Evolutionary conservation across 2,113 vertebrate species (phyloP), one percentile per base, ranked within the genome.

Genomic region (Condylura cristata): DNA sequence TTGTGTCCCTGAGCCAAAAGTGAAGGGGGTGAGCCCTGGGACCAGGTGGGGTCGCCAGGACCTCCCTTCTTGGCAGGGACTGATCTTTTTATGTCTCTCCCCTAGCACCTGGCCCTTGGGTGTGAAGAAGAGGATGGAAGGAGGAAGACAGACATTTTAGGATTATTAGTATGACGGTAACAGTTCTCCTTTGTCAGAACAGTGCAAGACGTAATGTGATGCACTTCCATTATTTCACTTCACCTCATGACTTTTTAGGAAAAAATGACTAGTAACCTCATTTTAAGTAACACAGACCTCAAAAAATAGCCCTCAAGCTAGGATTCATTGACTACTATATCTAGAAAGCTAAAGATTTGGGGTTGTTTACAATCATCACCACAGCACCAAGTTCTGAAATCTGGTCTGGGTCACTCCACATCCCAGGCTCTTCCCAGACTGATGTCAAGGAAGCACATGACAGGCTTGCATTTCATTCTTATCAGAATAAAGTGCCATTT

Each of bases 401-500:
- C 12, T 14, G 63, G 58, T 44, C 20, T 12, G 1, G 0, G 79
- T 46, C 28, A 39, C 53, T 53, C 32, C 44, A 34, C 7, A 89
- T 16, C 48, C 41, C 34, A 28, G 65, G n/a, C 4, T 78, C 60
- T 58, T 39, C 17, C 30, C 26, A 46, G 6, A 26, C 24, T 12
- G 20, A 14, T 17, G 22, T 26, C 39, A 30, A 24, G 53, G 58
- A 65, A 56, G 32, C 28, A 0, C 13, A 56, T 65, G 22, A 6
- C 48, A 32, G 20, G 44, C 48, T 95, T 83, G 56, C 85, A 83
- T 39, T 75, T 83, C 53, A 60, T 96, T 71, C 81, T 76, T 46
- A 93, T 82, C 84, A 46, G 81, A 83, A 92, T 74, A 89, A 51
- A 96, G 51, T 41, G 56, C 34, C 89, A 53, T 30, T 98, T 97